Evolutionary conservation across 2,113 vertebrate genomes (phyloP).

Genomic region (Corythornis cristatus): DNA sequence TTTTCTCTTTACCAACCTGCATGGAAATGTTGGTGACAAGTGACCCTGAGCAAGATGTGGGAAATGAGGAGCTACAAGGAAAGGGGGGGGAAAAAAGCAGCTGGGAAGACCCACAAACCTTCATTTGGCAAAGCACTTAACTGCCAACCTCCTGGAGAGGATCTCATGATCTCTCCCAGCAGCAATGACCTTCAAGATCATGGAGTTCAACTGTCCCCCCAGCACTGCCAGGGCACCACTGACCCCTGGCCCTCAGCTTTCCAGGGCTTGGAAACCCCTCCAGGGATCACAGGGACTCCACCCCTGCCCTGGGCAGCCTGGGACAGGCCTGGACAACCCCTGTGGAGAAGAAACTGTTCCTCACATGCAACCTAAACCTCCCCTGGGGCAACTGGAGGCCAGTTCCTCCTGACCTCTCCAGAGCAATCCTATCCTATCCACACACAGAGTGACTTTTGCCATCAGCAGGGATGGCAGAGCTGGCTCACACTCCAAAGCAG

Average conservation of each 20-base stretch:
- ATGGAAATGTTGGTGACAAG: background rate
- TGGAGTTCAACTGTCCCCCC: background rate
- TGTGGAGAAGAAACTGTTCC: background rate
- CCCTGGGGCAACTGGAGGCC: background rate
- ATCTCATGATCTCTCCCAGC: background rate
- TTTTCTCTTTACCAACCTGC: slow-evolving; percentile 92
- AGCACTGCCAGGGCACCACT: background rate
- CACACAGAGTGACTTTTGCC: background rate
- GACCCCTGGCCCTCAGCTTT: background rate
- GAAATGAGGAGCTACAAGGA: background rate
- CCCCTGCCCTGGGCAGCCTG: background rate
- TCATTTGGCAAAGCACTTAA: background rate
- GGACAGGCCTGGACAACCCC: background rate
- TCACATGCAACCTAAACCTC: background rate
- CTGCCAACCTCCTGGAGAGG: background rate
- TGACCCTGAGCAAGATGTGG: background rate
- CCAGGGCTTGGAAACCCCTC: background rate
- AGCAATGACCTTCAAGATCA: background rate
- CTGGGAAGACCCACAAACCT: rapidly evolving
- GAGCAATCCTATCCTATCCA: background rate
- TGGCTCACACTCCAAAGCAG: background rate
- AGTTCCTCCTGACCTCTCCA: background rate
- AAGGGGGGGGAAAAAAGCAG: background rate
- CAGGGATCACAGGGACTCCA: background rate
- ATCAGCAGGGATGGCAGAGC: background rate